phyloP scores from a whole-genome alignment of 2,888 invertebrate species.

The Chironomus tentans region DNA sequence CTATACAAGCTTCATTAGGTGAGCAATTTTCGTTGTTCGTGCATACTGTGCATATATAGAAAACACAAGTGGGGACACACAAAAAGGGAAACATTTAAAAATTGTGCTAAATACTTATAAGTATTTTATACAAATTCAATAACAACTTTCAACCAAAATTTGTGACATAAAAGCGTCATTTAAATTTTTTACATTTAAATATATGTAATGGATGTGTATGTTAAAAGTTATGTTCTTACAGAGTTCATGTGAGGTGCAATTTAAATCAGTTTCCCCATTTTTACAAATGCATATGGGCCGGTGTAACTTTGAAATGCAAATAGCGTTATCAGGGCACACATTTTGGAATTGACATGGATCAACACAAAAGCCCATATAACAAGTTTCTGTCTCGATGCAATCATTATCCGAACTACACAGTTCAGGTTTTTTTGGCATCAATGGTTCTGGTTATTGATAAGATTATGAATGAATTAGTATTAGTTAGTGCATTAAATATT shows the following conservation, averaged over 20 bases:
- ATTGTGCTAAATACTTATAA: background rate
- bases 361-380: conserved; percentile 72
- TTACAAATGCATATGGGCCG: conserved; percentile 74
- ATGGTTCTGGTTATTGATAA: conserved; percentile 39
- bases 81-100: background rate
- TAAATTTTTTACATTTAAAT: too few relatives aligned
- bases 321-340: conserved; percentile 64
- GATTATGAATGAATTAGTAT: background rate
- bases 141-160: background rate
- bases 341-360: conserved; percentile 75
- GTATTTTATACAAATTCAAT: conserved; percentile 6
- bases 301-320: conserved; percentile 73
- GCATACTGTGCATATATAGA: conserved; percentile 45
- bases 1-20: conserved; percentile 77
- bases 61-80: conserved; percentile 30
- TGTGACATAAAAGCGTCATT: too few relatives aligned
- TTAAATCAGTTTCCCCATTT: conserved; percentile 72
- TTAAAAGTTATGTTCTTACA: conserved; percentile 49
- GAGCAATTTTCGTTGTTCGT: conserved; percentile 76
- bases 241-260: conserved; percentile 65
- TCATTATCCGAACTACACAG: conserved; percentile 76
- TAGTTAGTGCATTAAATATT: background rate
- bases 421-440: conserved; percentile 60
- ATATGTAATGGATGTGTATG: too few relatives aligned
- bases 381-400: conserved; percentile 74